Percentiles rank a stretch among this genome's conserved stretches.
phyloP scores from a whole-genome alignment of 2,888 invertebrate genomes.

The Caenorhabditis sp. region DNA sequence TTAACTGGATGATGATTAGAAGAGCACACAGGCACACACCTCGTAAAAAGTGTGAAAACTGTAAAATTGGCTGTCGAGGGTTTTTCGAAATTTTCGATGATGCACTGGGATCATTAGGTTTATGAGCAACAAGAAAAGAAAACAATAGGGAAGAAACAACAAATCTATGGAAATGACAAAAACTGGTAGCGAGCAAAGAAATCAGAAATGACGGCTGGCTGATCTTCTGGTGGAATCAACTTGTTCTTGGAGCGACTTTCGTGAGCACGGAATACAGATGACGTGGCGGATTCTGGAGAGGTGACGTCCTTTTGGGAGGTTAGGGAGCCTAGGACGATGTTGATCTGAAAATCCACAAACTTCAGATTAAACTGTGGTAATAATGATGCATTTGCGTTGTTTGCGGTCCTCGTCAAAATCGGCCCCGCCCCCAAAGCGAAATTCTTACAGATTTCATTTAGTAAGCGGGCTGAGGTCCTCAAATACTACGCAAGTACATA shows the following conservation, averaged over 20 bases:
- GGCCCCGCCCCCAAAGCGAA: no score
- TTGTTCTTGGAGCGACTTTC: conserved; percentile 60
- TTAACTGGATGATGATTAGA: conserved; percentile 35
- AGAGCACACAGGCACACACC: conserved; percentile 30
- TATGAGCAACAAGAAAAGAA: conserved; percentile 28
- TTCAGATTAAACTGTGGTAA: no score
- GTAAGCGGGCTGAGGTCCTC: no score
- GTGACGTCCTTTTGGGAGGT: conserved; percentile 25
- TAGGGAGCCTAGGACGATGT: conserved; percentile 4
- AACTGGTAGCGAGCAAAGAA: conserved; percentile 40
- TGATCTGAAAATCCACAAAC: conserved; percentile 16
- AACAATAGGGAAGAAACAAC: conserved; percentile 26
- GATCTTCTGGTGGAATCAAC: conserved; percentile 35
- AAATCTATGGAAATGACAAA: conserved; percentile 24
- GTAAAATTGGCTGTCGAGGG: conserved; percentile 11
- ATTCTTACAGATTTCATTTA: no score
- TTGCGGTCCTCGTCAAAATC: no score
- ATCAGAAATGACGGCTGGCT: conserved; percentile 27
- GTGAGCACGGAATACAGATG: conserved; percentile 59
- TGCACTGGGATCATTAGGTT: neutral
- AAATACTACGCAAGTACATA: no score
- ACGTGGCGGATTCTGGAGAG: conserved; percentile 21
- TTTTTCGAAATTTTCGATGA: conserved; percentile 11
- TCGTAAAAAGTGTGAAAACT: conserved; percentile 35
- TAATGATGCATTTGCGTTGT: no score